Conservation (phyloP, 2,113 vertebrate genomes). For the Oncorhynchus mykiss region DNA sequence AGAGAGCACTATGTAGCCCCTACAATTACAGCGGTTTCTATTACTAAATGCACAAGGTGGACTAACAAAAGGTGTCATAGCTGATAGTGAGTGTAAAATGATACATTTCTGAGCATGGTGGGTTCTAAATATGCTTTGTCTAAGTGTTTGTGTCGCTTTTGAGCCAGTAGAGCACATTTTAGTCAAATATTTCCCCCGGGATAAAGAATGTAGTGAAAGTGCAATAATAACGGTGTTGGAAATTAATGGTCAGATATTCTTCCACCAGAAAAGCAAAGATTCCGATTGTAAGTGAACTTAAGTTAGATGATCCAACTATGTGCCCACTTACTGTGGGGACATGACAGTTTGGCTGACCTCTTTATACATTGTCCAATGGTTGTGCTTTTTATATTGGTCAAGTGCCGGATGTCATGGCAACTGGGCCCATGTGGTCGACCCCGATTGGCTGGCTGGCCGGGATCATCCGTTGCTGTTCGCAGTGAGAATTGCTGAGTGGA, state of each 20-base stretch:
- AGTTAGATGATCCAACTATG: background rate
- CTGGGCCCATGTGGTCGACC: slow-evolving; percentile 16
- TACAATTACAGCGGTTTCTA: background rate
- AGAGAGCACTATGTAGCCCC: slow-evolving; percentile 14
- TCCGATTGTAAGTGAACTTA: background rate
- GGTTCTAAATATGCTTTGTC: too few species aligned
- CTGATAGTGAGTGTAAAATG: too few species aligned
- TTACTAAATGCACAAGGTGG: too few species aligned
- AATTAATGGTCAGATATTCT: background rate
- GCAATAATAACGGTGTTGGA: too few species aligned
- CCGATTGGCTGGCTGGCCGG: slow-evolving; percentile 57
- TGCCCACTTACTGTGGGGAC: too few species aligned
- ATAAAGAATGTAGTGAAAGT: too few species aligned
- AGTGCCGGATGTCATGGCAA: slow-evolving; percentile 54
- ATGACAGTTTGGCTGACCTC: slow-evolving; percentile 36
- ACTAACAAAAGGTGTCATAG: too few species aligned
- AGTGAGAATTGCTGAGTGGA: slow-evolving; percentile 78
- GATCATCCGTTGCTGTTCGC: slow-evolving; percentile 42
- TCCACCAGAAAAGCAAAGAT: background rate
- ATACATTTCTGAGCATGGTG: background rate
- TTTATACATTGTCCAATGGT: slow-evolving; percentile 15
- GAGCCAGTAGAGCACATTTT: too few species aligned
- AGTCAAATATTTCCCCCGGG: too few species aligned
- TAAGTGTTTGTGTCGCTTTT: too few species aligned
- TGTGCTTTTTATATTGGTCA: slow-evolving; percentile 16